Percentiles rank a stretch among this genome's conserved stretches.
These are phyloP conservation scores for Scaptodrosophila latifasciaeformis DNA, from an alignment of 2,888 invertebrate genomes.

Conservation along the genomic window DNA sequence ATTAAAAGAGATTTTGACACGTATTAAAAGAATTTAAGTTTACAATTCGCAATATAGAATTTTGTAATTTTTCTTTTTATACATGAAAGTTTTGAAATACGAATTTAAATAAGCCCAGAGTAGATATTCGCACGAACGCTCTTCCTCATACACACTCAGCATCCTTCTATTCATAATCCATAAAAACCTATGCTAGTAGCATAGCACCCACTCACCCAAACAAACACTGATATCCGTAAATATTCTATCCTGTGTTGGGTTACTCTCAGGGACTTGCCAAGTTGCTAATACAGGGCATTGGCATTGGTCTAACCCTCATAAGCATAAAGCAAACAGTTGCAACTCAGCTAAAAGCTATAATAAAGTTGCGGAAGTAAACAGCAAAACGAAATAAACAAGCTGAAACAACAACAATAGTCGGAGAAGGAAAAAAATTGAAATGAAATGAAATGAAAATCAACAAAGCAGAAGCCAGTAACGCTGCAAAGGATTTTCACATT, in stretches of 20 bases:
- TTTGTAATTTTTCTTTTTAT: too few relatives aligned
- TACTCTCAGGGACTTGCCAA: background rate
- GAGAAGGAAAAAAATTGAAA: too few relatives aligned
- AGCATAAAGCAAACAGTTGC: slow-evolving; percentile 63
- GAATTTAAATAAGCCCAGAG: background rate
- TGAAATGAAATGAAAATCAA: slow-evolving; percentile 62
- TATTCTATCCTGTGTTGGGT: background rate
- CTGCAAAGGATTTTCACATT: slow-evolving; percentile 34
- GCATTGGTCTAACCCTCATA: slow-evolving; percentile 58
- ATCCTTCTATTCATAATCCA: slow-evolving; percentile 43
- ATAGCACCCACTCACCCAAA: slow-evolving; percentile 17
- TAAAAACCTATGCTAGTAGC: slow-evolving; percentile 30
- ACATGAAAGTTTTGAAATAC: background rate
- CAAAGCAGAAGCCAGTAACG: slow-evolving; percentile 40
- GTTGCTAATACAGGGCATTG: slow-evolving; percentile 56
- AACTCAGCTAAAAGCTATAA: slow-evolving; percentile 68
- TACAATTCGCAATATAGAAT: too few relatives aligned
- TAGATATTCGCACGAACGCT: background rate
- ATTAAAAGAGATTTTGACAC: background rate
- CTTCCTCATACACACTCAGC: background rate
- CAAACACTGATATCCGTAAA: too few relatives aligned
- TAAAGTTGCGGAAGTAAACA: slow-evolving; percentile 67
- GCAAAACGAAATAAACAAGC: slow-evolving; percentile 49
- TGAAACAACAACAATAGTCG: slow-evolving; percentile 16
- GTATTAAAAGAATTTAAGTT: background rate